These are phyloP conservation scores for Oxyscelio sp. DNA, from an alignment of 2,888 invertebrate genomes.

Conservation along the genomic window DNA sequence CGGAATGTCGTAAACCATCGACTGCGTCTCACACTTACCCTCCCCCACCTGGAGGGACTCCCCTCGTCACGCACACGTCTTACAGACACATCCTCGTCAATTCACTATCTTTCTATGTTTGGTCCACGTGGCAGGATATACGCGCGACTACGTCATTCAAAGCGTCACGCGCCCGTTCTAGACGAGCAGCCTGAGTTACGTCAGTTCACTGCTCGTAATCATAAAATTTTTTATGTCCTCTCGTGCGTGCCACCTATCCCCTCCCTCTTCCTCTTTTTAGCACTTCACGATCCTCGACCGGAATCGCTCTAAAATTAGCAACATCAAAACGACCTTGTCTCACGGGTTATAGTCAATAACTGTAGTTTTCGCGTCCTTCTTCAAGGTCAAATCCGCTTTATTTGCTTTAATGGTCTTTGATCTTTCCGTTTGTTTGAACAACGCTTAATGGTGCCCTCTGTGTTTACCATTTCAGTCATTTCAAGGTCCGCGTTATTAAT, in stretches of 20 bases:
- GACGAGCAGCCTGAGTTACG: slow-evolving; percentile 84
- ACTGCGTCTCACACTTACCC: slow-evolving; percentile 78
- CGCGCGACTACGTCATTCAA: slow-evolving; percentile 84
- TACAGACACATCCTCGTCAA: slow-evolving; percentile 71
- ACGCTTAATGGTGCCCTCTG: not conserved
- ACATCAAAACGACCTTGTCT: slow-evolving; percentile 70
- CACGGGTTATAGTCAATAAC: slow-evolving; percentile 59
- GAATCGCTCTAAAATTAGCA: slow-evolving; percentile 72
- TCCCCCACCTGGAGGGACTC: slow-evolving; percentile 49
- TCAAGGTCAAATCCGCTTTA: slow-evolving; percentile 53
- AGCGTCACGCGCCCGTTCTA: slow-evolving; percentile 84
- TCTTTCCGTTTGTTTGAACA: slow-evolving; percentile 22
- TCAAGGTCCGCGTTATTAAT: not conserved
- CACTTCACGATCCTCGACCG: slow-evolving; percentile 60
- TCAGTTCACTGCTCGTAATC: slow-evolving; percentile 88
- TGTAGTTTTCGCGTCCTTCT: slow-evolving; percentile 58
- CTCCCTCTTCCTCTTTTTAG: slow-evolving; percentile 52
- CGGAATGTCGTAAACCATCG: slow-evolving; percentile 88
- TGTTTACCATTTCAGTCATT: not conserved
- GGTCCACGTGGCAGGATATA: slow-evolving; percentile 82
- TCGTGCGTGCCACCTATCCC: slow-evolving; percentile 78
- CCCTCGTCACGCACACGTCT: slow-evolving; percentile 76
- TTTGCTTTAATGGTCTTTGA: slow-evolving; percentile 26
- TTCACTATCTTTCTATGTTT: slow-evolving; percentile 75
- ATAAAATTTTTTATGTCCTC: slow-evolving; percentile 88